A percentile compares a stretch with the other conserved stretches of the same genome.
Evolutionary conservation across 2,797 vertebrate genomes (phyloP).

Genomic region (Enoplosus armatus): DNA sequence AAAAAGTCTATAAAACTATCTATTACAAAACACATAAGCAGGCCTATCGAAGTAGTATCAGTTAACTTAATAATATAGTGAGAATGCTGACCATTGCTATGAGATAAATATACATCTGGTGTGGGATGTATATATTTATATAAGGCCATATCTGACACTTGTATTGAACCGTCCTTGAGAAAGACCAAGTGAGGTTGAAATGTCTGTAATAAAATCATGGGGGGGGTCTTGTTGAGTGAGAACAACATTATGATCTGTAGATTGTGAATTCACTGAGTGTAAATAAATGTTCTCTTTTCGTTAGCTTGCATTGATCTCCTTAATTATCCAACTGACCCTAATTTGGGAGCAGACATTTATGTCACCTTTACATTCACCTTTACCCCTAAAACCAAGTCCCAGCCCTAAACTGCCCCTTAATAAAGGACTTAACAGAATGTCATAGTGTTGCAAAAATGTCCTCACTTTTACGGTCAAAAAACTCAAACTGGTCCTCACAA

Average conservation of each 20-base stretch:
- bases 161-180: background rate
- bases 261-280: slow-evolving; percentile 13
- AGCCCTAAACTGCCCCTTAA: background rate
- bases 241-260: background rate
- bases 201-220: background rate
- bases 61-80: background rate
- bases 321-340: background rate
- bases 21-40: too few relatives aligned
- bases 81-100: background rate
- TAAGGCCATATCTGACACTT: background rate
- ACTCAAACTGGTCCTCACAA: background rate
- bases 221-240: background rate
- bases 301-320: background rate
- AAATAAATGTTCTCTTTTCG: slow-evolving; percentile 32
- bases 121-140: background rate
- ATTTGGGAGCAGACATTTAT: background rate
- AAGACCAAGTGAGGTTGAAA: background rate
- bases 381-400: background rate
- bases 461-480: background rate
- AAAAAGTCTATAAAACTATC: background rate
- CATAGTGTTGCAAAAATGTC: slow-evolving; percentile 4
- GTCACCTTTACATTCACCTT: background rate
- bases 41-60: background rate
- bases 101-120: background rate
- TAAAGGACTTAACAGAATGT: background rate